Conservation (phyloP, 2,797 vertebrate species). For the Pampus argenteus region DNA sequence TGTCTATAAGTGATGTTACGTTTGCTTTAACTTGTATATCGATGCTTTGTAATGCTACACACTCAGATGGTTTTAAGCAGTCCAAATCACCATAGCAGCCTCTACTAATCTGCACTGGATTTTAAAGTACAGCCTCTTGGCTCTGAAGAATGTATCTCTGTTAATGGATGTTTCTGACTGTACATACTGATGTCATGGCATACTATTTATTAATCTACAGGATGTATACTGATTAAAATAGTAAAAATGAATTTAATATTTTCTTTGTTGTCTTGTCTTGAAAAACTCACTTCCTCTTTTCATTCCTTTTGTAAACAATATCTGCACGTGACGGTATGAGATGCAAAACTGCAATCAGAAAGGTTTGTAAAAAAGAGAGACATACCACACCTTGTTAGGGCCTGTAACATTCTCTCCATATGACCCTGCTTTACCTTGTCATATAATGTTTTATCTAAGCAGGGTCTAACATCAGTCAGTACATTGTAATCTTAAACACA, state of each 20-base stretch:
- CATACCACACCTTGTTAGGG: no score
- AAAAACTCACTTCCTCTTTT: not conserved
- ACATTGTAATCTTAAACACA: not conserved
- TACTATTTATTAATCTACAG: conserved; percentile 34
- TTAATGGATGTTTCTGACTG: conserved; percentile 47
- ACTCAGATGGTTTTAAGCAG: conserved; percentile 31
- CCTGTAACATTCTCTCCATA: not conserved
- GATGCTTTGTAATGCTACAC: conserved; percentile 40
- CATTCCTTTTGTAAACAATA: not conserved
- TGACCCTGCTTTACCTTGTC: not conserved
- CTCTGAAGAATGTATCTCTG: conserved; percentile 57
- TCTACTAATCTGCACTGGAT: conserved; percentile 43
- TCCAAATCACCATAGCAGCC: conserved; percentile 47
- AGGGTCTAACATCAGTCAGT: not conserved
- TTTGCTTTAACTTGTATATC: conserved; percentile 60
- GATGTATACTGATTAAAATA: conserved; percentile 44
- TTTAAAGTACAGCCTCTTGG: conserved; percentile 50
- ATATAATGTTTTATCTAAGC: not conserved
- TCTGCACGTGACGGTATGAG: not conserved
- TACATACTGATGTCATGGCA: conserved; percentile 48
- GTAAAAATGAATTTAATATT: conserved; percentile 11
- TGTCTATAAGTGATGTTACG: conserved; percentile 16
- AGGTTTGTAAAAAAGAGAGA: conserved; percentile 1
- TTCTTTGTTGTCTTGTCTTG: conserved; percentile 18
- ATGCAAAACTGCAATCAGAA: not conserved